A percentile compares a stretch with the other conserved stretches of the same genome.
These are phyloP conservation scores for Meloidogyne hapla DNA, from an alignment of 1,140 invertebrate species.

Conservation along the genomic window DNA sequence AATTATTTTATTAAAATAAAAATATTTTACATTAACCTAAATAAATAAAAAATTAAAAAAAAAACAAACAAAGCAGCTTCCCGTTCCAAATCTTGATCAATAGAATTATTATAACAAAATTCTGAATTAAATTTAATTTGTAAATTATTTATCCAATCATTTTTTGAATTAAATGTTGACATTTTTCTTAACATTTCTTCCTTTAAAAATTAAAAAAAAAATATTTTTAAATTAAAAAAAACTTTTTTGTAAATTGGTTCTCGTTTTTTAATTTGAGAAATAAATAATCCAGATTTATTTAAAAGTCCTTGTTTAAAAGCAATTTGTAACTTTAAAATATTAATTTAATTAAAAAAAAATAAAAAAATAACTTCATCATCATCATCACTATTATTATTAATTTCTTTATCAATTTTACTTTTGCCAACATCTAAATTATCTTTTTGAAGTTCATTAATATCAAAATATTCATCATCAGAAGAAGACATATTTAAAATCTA, in stretches of 20 bases:
- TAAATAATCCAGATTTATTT: conserved; percentile 3
- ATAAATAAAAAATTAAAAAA: conserved; percentile 18
- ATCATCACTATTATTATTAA: background rate
- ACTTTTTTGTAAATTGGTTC: background rate
- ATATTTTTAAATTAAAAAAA: background rate
- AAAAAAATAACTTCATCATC: background rate
- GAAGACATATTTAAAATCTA: background rate
- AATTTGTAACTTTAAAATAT: conserved; percentile 21
- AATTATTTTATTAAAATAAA: background rate
- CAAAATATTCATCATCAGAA: background rate
- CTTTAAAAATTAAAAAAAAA: conserved; percentile 10
- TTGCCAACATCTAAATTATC: background rate
- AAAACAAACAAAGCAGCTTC: conserved; percentile 19
- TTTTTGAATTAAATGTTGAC: background rate
- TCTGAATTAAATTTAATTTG: conserved; percentile 3
- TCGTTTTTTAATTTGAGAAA: conserved; percentile 14
- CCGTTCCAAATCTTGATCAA: conserved; percentile 17
- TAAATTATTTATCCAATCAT: conserved; percentile 13
- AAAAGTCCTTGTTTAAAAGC: conserved; percentile 23
- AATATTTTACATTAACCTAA: background rate
- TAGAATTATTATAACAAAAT: conserved; percentile 3
- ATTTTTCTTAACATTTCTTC: conserved; percentile 20
- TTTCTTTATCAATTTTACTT: background rate
- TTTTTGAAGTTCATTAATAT: background rate
- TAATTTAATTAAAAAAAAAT: background rate